Conservation (phyloP, 2,113 vertebrate species). For the Progne subis region DNA sequence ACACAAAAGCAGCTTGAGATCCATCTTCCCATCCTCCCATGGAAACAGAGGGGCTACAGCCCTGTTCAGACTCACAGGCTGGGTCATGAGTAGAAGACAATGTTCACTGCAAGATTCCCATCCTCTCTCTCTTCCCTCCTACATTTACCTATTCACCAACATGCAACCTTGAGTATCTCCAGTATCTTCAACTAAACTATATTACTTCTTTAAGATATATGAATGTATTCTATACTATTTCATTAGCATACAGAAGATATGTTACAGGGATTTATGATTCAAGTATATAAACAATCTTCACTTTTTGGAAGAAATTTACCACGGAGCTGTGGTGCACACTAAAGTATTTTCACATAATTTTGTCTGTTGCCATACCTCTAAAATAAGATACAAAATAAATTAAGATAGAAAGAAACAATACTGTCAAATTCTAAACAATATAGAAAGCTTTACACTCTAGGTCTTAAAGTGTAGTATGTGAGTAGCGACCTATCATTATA, state of each 20-base stretch:
- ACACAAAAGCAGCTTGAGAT: neutral
- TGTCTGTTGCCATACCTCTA: neutral
- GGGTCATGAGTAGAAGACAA: neutral
- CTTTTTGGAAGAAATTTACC: neutral
- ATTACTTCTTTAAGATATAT: neutral
- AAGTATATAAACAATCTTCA: neutral
- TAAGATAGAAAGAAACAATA: neutral
- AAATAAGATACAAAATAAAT: constrained; percentile 10
- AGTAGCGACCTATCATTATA: neutral
- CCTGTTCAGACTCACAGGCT: neutral
- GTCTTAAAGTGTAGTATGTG: neutral
- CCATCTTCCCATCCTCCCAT: neutral
- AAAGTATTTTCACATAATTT: neutral
- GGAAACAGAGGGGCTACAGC: neutral
- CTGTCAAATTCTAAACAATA: neutral
- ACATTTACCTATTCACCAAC: neutral
- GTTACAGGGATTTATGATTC: neutral
- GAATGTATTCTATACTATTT: neutral
- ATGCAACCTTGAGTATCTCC: neutral
- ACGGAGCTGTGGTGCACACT: neutral
- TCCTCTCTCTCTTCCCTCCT: neutral
- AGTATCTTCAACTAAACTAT: neutral
- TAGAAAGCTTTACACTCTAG: neutral
- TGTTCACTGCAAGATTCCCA: neutral
- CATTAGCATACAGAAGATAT: neutral